Conservation (phyloP, 2,113 vertebrate genomes). For the Eudorcas thomsonii region DNA sequence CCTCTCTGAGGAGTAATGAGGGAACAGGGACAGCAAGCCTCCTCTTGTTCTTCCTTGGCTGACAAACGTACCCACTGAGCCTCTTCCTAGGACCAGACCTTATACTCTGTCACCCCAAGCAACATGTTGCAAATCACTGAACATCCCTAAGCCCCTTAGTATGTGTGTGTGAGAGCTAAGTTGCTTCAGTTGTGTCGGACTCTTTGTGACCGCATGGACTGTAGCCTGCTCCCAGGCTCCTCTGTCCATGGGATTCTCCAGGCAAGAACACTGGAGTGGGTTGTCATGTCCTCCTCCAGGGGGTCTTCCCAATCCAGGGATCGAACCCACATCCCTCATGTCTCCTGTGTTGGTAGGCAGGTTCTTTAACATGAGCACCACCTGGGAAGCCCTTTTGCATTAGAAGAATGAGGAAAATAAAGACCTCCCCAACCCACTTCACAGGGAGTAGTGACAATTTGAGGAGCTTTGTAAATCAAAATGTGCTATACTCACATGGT, state of each 20-base stretch:
- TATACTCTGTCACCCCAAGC: not conserved
- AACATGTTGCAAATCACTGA: not conserved
- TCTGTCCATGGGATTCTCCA: not conserved
- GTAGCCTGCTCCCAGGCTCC: not conserved
- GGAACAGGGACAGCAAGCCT: rapidly evolving
- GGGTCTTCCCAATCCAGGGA: not conserved
- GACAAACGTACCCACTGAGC: not conserved
- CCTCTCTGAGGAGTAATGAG: not conserved
- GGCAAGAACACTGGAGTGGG: not conserved
- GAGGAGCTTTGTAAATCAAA: not conserved
- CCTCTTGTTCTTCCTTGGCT: not conserved
- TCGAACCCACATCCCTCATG: not conserved
- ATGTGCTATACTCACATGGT: not conserved
- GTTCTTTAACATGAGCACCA: not conserved
- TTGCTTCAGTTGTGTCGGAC: not conserved
- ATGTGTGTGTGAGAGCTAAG: not conserved
- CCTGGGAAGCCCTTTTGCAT: not conserved
- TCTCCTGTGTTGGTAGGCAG: not conserved
- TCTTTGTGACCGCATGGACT: not conserved
- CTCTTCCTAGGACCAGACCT: not conserved
- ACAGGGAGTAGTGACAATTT: not conserved
- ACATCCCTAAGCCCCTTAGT: not conserved
- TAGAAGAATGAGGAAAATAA: not conserved
- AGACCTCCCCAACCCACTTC: not conserved
- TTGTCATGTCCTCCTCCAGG: not conserved